Percentiles rank a stretch among this genome's conserved stretches.
Conservation (phyloP, 2,113 vertebrate genomes). For the Malurus alboscapulatus region DNA sequence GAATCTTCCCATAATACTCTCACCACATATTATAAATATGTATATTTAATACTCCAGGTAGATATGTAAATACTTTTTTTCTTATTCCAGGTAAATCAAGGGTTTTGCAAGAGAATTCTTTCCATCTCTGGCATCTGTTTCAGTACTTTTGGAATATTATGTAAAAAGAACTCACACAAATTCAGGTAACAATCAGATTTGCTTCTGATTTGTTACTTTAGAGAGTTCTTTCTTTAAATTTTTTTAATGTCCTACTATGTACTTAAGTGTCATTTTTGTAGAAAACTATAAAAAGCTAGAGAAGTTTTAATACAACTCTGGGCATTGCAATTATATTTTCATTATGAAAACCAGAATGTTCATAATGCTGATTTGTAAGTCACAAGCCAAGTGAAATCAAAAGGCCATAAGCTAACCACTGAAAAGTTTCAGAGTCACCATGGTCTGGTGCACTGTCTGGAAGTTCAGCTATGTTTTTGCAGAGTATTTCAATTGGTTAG, state of each 20-base stretch:
- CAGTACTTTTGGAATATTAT: neutral
- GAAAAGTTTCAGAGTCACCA: conserved; percentile 24
- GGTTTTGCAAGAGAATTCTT: neutral
- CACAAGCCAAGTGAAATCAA: conserved; percentile 24
- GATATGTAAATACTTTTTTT: neutral
- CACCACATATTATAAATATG: conserved; percentile 55
- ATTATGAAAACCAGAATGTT: neutral
- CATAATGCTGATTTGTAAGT: conserved; percentile 5
- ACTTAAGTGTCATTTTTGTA: neutral
- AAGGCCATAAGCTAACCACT: conserved; percentile 20
- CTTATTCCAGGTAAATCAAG: conserved; percentile 22
- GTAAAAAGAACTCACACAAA: neutral
- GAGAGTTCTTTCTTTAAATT: neutral
- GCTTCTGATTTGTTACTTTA: neutral
- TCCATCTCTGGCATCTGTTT: neutral
- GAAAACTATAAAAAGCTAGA: neutral
- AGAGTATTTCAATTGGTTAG: neutral
- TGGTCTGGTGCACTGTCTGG: conserved; percentile 24
- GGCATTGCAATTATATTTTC: conserved; percentile 13
- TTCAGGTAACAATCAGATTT: neutral
- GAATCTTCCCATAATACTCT: conserved; percentile 57
- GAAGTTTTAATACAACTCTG: neutral
- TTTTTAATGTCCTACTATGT: neutral
- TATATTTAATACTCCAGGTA: conserved; percentile 46
- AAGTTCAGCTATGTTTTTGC: conserved; percentile 36